phyloP scores from a whole-genome alignment of 2,888 invertebrate genomes.

The Amphiduros pacificus region DNA sequence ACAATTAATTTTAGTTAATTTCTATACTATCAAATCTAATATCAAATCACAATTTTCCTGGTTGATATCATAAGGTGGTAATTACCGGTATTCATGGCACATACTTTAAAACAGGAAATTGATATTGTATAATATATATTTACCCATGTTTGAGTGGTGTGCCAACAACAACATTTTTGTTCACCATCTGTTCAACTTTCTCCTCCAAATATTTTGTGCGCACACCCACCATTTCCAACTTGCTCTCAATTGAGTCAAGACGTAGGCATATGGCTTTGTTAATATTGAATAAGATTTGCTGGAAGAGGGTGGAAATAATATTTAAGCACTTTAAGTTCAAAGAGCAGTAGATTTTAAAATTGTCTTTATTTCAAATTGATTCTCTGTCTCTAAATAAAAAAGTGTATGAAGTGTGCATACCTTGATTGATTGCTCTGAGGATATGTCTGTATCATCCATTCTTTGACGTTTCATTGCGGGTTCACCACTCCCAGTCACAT shows the following conservation, averaged over 20 bases:
- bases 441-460: conserved; percentile 25
- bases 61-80: too few relatives aligned
- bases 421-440: conserved; percentile 39
- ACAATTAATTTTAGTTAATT: too few relatives aligned
- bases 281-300: conserved; percentile 56
- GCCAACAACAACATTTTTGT: conserved; percentile 1
- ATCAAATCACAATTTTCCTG: too few relatives aligned
- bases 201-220: conserved; percentile 46
- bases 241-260: conserved; percentile 51
- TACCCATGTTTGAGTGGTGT: neutral
- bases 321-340: too few relatives aligned
- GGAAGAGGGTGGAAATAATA: conserved; percentile 25
- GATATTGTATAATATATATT: too few relatives aligned
- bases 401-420: conserved; percentile 20
- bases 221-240: conserved; percentile 39
- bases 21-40: too few relatives aligned
- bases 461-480: conserved; percentile 14
- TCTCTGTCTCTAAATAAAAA: neutral
- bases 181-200: conserved; percentile 48
- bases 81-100: too few relatives aligned
- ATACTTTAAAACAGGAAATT: too few relatives aligned
- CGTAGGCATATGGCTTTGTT: conserved; percentile 56
- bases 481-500: conserved; percentile 15
- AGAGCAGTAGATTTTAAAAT: too few relatives aligned
- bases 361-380: neutral